Evolutionary conservation across 2,888 invertebrate genomes (phyloP).

Genomic region (Leptopterna dolabrata): DNA sequence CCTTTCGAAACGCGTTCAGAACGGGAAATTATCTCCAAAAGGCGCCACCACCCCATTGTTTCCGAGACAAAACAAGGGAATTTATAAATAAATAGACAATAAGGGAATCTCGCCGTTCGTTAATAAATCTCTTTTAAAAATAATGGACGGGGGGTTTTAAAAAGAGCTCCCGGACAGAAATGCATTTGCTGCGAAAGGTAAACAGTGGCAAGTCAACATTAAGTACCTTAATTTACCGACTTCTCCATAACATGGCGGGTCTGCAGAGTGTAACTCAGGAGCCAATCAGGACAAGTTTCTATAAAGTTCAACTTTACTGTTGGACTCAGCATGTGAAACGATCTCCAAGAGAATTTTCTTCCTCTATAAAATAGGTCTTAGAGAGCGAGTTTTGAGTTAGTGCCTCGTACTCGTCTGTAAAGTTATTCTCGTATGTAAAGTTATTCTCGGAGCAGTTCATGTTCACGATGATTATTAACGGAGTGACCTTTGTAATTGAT

Average conservation of each 20-base stretch:
- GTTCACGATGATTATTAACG: too few species aligned
- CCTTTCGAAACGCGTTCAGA: background rate
- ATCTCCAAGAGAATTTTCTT: background rate
- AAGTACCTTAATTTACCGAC: conserved; percentile 10
- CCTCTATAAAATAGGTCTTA: background rate
- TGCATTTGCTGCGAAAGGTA: background rate
- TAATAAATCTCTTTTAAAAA: conserved; percentile 39
- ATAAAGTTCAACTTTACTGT: background rate
- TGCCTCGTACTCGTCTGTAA: background rate
- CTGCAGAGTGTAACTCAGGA: background rate
- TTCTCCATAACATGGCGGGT: background rate
- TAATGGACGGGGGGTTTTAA: conserved; percentile 18
- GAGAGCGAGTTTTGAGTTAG: background rate
- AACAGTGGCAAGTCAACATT: conserved; percentile 11
- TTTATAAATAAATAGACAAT: conserved; percentile 42
- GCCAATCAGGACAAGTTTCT: conserved; percentile 3
- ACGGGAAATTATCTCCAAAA: background rate
- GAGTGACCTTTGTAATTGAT: too few species aligned
- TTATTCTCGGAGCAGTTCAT: too few species aligned
- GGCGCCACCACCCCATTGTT: conserved; percentile 40
- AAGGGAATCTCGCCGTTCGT: background rate
- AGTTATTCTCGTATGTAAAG: too few species aligned
- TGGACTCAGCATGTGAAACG: background rate
- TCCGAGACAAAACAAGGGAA: conserved; percentile 33
- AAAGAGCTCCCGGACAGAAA: background rate